phyloP scores from a whole-genome alignment of 2,888 invertebrate species.

The Eupithecia tripunctaria region DNA sequence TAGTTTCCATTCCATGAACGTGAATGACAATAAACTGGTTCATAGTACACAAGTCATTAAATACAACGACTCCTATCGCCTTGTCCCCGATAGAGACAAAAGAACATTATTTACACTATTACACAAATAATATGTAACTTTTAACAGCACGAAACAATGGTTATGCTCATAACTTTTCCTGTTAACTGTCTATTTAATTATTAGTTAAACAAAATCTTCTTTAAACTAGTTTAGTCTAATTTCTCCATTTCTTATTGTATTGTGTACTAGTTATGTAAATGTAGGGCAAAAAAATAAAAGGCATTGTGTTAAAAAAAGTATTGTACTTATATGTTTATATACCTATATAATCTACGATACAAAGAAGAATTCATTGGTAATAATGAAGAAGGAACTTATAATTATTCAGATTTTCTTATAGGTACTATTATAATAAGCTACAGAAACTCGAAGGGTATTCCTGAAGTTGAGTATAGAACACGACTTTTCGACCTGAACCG shows the following conservation, averaged over 20 bases:
- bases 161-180: not conserved
- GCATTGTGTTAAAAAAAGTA: not conserved
- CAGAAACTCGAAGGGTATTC: not conserved
- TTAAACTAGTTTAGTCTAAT: not conserved
- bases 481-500: constrained; percentile 66
- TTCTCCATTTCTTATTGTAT: not conserved
- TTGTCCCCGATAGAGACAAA: constrained; percentile 45
- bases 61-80: constrained; percentile 34
- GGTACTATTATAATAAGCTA: not conserved
- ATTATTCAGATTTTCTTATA: not conserved
- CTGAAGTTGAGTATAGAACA: constrained; percentile 7
- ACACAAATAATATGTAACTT: constrained; percentile 19
- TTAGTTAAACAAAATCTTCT: too few relatives aligned
- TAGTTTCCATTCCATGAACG: not conserved
- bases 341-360: not conserved
- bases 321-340: not conserved
- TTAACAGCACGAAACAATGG: not conserved
- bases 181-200: not conserved
- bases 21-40: not conserved
- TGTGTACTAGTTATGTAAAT: not conserved
- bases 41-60: constrained; percentile 23
- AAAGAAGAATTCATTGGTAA: not conserved
- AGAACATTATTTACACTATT: constrained; percentile 46
- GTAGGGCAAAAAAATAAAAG: not conserved
- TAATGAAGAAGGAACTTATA: not conserved